phyloP scores from a whole-genome alignment of 1,140 invertebrate species.

The Caenorhabditis remanei region DNA sequence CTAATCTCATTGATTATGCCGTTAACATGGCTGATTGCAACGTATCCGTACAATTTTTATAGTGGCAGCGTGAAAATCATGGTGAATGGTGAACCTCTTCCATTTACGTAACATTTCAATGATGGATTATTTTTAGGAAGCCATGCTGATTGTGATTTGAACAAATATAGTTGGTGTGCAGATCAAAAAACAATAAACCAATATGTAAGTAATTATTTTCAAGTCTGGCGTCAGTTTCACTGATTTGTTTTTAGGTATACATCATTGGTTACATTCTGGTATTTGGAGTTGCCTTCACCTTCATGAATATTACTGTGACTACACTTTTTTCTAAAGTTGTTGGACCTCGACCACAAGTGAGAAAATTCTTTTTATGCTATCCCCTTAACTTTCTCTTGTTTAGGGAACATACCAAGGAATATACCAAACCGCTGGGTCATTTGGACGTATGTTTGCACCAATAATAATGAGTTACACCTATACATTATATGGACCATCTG shows the following conservation, averaged over 20 bases:
- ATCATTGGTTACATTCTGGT: slow-evolving; percentile 67
- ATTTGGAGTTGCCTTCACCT: slow-evolving; percentile 69
- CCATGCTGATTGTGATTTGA: slow-evolving; percentile 64
- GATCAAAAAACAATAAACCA: slow-evolving; percentile 63
- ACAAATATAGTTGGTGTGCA: slow-evolving; percentile 69
- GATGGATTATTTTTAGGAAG: slow-evolving; percentile 10
- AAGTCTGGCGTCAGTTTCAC: background rate
- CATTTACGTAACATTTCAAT: background rate
- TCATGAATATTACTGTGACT: slow-evolving; percentile 70
- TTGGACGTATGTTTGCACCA: slow-evolving; percentile 61
- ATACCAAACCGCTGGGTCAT: slow-evolving; percentile 66
- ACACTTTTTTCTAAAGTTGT: slow-evolving; percentile 72
- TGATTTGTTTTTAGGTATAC: slow-evolving; percentile 53
- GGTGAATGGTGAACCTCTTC: slow-evolving; percentile 1
- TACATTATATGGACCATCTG: slow-evolving; percentile 18
- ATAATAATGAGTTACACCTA: slow-evolving; percentile 63
- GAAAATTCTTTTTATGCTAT: background rate
- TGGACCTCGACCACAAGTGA: slow-evolving; percentile 69
- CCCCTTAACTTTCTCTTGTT: background rate
- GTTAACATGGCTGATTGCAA: slow-evolving; percentile 56
- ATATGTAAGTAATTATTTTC: slow-evolving; percentile 31
- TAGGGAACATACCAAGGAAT: slow-evolving; percentile 70
- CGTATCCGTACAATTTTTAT: slow-evolving; percentile 70
- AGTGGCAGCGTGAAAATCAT: background rate
- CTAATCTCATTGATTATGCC: slow-evolving; percentile 18